Conservation (phyloP, 2,797 vertebrate genomes). For the Clamator glandarius region DNA sequence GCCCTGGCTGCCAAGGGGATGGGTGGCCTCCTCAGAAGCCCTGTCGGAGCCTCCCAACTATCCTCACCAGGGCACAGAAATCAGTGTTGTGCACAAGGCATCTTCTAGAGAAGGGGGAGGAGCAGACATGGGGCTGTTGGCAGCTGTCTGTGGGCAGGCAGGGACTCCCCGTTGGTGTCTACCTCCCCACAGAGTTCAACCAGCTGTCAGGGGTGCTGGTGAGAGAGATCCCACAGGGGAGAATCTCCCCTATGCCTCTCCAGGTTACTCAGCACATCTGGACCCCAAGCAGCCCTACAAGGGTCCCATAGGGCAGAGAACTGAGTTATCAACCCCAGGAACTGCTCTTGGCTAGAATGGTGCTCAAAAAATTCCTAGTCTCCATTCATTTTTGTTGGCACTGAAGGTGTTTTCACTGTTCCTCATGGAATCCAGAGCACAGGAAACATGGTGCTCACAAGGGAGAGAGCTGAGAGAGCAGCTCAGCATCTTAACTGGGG, state of each 20-base stretch:
- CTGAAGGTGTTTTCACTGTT: background rate
- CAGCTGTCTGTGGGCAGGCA: background rate
- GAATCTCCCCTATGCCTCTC: background rate
- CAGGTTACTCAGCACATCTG: background rate
- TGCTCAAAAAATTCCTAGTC: background rate
- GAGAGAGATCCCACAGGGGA: background rate
- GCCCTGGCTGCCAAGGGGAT: background rate
- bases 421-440: accelerated
- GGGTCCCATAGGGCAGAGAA: accelerated
- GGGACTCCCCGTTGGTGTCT: background rate
- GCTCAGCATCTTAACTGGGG: background rate
- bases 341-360: background rate
- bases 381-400: background rate
- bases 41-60: background rate
- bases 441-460: background rate
- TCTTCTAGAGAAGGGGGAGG: background rate
- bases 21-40: background rate
- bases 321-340: background rate
- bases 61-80: background rate
- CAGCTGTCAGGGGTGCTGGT: background rate
- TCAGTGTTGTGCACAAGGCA: background rate
- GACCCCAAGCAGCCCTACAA: background rate
- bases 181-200: accelerated
- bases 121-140: accelerated
- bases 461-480: background rate